Evolutionary conservation across 2,797 vertebrate species (phyloP).

Genomic region (Buceros bicornis): DNA sequence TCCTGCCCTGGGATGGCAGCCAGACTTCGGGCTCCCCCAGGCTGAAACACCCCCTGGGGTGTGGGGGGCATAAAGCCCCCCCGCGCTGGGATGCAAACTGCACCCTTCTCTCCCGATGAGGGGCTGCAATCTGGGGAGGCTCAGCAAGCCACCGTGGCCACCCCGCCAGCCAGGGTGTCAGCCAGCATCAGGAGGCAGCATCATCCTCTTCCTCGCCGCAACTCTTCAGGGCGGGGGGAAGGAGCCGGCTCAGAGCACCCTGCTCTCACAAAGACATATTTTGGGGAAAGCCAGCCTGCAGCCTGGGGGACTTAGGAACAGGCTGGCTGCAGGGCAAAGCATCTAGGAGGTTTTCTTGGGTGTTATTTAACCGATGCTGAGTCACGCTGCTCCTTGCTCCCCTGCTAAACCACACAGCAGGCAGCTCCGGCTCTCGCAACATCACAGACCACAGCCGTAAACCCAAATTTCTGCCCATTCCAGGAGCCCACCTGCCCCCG

Average conservation of each 20-base stretch:
- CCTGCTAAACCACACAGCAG: accelerated
- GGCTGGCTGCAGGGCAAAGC: accelerated
- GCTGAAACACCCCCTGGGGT: neutral
- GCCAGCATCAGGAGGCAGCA: neutral
- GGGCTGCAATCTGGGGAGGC: accelerated
- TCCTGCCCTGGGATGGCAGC: neutral
- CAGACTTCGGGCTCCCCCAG: neutral
- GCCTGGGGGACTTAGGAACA: accelerated
- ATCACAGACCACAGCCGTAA: accelerated
- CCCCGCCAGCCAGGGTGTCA: accelerated
- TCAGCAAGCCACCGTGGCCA: neutral
- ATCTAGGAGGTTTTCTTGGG: neutral
- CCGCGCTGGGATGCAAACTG: accelerated
- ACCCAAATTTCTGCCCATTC: neutral
- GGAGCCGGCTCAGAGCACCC: neutral
- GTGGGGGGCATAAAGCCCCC: neutral
- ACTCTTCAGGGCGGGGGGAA: neutral
- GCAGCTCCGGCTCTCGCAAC: neutral
- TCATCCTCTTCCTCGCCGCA: accelerated
- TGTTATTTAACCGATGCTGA: neutral
- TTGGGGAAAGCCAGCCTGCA: neutral
- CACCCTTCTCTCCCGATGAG: accelerated
- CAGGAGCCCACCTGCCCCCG: neutral
- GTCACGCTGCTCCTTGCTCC: neutral
- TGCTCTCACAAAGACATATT: neutral